phyloP scores from a whole-genome alignment of 2,113 vertebrate genomes.

The Chionomys nivalis region DNA sequence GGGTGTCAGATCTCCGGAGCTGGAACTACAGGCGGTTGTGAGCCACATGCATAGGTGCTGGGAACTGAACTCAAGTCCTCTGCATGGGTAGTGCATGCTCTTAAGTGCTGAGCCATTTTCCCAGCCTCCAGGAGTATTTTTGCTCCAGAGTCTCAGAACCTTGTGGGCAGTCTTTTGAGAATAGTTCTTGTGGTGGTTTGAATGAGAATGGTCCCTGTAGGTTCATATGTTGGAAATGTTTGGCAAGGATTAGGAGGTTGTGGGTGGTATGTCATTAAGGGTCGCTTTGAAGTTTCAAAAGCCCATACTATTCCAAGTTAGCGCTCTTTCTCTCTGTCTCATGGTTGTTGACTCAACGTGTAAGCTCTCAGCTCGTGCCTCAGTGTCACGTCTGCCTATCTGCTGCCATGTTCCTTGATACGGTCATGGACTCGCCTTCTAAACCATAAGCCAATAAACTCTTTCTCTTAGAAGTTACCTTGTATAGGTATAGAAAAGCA shows the following conservation, averaged over 20 bases:
- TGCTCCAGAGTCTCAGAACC: neutral
- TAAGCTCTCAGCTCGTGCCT: neutral
- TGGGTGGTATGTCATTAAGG: neutral
- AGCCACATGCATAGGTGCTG: neutral
- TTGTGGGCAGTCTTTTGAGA: neutral
- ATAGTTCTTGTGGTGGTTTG: neutral
- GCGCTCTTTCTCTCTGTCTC: neutral
- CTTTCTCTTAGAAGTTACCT: neutral
- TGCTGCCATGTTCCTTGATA: neutral
- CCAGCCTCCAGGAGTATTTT: neutral
- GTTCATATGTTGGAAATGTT: neutral
- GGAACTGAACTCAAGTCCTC: neutral
- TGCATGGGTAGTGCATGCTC: neutral
- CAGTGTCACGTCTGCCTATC: neutral
- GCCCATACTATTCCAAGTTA: neutral
- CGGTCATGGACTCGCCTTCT: neutral
- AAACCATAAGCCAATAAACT: neutral
- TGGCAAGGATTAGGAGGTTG: neutral
- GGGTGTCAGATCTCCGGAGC: no score
- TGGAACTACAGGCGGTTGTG: neutral
- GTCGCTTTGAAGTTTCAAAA: neutral
- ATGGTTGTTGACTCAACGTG: neutral
- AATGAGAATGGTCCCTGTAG: no score
- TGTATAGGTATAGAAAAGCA: neutral
- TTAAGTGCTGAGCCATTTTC: neutral